Percentiles rank a stretch among this genome's conserved stretches.
These are phyloP conservation scores for Pyralis farinalis DNA, from an alignment of 2,888 invertebrate species.

Conservation along the genomic window DNA sequence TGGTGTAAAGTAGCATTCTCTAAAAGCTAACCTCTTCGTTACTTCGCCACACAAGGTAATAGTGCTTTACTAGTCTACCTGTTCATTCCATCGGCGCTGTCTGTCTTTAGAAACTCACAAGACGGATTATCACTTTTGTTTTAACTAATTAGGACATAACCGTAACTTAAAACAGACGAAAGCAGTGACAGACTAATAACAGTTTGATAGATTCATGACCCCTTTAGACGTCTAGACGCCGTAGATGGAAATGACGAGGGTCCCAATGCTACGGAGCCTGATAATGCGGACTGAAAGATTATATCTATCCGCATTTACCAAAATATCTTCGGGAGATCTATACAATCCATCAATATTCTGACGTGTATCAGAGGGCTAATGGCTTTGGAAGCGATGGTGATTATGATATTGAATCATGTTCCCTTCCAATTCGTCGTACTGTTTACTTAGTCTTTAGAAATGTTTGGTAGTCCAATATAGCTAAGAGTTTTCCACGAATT, in stretches of 20 bases:
- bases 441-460: not conserved
- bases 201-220: not conserved
- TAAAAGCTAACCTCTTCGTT: too few species aligned
- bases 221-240: conserved; percentile 3
- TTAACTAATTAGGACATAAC: not conserved
- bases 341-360: conserved; percentile 10
- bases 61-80: too few species aligned
- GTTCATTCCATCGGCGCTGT: too few species aligned
- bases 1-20: too few species aligned
- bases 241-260: conserved; percentile 4
- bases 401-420: conserved; percentile 6
- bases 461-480: conserved; percentile 1
- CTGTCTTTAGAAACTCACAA: too few species aligned
- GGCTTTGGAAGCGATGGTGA: conserved; percentile 9
- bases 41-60: too few species aligned
- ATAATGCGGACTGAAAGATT: conserved; percentile 13
- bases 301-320: conserved; percentile 10
- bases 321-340: conserved; percentile 1
- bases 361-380: conserved; percentile 14
- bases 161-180: not conserved
- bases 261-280: conserved; percentile 5
- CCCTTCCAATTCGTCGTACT: not conserved
- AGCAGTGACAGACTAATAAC: not conserved
- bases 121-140: too few species aligned
- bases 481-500: too few species aligned